Percentiles rank a stretch among this genome's conserved stretches.
phyloP scores from a whole-genome alignment of 1,140 invertebrate genomes.

The Plodia interpunctella region DNA sequence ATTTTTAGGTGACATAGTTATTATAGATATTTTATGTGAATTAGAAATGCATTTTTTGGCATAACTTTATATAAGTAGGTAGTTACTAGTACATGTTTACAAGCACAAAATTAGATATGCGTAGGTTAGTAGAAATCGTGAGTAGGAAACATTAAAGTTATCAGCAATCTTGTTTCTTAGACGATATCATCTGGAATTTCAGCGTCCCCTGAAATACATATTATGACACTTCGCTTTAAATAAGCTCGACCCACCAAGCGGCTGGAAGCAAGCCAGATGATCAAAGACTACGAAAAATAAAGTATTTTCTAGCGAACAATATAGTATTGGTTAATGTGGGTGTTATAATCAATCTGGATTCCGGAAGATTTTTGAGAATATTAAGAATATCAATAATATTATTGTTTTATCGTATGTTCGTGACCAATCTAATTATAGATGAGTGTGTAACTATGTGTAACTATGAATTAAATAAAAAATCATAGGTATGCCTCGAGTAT shows the following conservation, averaged over 20 bases:
- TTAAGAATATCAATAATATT: no score
- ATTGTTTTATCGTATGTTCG: no score
- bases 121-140: not conserved
- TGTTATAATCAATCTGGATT: not conserved
- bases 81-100: no score
- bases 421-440: no score
- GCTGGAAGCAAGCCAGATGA: constrained; percentile 51
- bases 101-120: not conserved
- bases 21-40: no score
- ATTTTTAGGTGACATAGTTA: no score
- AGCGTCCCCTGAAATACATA: constrained; percentile 46
- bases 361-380: no score
- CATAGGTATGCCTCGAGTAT: no score
- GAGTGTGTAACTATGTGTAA: no score
- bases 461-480: no score
- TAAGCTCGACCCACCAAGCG: constrained; percentile 48
- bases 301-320: constrained; percentile 8
- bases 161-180: constrained; percentile 1
- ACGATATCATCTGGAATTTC: constrained; percentile 18
- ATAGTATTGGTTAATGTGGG: not conserved
- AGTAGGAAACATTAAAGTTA: not conserved
- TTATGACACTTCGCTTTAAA: constrained; percentile 68
- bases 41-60: no score
- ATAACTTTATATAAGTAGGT: no score
- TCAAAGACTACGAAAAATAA: constrained; percentile 38